A percentile compares a stretch with the other conserved stretches of the same genome.
These are phyloP conservation scores for Tetragonula clypearis DNA, from an alignment of 1,140 invertebrate genomes.

Conservation along the genomic window DNA sequence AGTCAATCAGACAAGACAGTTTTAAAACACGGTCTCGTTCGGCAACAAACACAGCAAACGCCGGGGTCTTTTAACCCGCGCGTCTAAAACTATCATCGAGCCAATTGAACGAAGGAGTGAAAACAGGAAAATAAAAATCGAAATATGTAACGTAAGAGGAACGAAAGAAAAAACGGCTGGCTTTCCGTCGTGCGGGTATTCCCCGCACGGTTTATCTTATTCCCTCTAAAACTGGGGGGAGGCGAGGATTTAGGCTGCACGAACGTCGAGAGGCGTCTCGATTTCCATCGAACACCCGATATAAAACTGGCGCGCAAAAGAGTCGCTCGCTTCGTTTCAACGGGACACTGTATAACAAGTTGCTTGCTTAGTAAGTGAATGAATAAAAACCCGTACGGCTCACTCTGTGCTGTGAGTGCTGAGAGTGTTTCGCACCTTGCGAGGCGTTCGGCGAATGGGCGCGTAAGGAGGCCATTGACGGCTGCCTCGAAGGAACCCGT, in stretches of 20 bases:
- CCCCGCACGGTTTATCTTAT: too few relatives aligned
- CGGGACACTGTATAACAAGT: conserved; percentile 70
- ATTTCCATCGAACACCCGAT: conserved; percentile 54
- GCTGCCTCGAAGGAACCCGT: conserved; percentile 89
- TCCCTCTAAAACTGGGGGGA: not conserved
- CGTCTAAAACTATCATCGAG: not conserved
- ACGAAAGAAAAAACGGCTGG: too few relatives aligned
- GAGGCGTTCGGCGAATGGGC: conserved; percentile 89
- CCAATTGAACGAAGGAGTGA: not conserved
- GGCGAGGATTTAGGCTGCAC: too few relatives aligned
- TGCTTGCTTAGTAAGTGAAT: conserved; percentile 82
- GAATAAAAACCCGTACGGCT: conserved; percentile 81
- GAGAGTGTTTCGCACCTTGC: conserved; percentile 87
- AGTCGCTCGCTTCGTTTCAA: conserved; percentile 73
- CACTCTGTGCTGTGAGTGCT: conserved; percentile 77
- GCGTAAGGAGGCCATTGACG: conserved; percentile 90
- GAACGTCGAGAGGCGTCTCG: conserved; percentile 40
- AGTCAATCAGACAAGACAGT: not conserved
- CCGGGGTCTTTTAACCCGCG: not conserved
- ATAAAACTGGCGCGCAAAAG: conserved; percentile 52
- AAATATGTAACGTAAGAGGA: not conserved
- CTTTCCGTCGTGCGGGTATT: not conserved
- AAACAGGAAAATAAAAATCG: not conserved
- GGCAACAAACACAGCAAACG: not conserved
- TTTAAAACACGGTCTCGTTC: not conserved